Evolutionary conservation across 2,888 invertebrate species (phyloP), one percentile per base, ranked within the genome.

Genomic region (Drosophila eohydei): DNA sequence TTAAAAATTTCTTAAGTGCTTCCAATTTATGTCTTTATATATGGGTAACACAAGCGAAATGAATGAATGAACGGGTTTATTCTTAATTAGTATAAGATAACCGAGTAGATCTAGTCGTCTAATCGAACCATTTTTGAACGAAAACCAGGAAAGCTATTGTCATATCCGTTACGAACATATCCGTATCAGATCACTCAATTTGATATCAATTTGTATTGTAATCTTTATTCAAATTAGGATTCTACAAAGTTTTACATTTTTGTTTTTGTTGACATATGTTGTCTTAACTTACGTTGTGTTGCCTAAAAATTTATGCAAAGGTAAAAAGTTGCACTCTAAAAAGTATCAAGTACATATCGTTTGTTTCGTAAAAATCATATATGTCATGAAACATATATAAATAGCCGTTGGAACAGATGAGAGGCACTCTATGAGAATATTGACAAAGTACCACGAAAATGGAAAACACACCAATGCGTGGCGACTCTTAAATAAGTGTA

Each of bases 171-270:
- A 21, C 21, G 21, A 21, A 21, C 21, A 21, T 21, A 38, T 5
- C 30, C 6, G 30, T 30, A 30, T 30, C 6, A 4, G 46, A 36
- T 26, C 12, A 32, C 14, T 16, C 8, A 7, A 40, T 21, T 43
- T 2, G 3, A 6, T 11, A 41, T 59, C 14, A 16, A 50, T 68
- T 60, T 48, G 57, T 71, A 65, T 81, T 76, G 21, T 16, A 74
- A 88, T 79, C 68, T 85, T 83, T 88, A 83, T 86, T 84, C 65
- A 88, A 88, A 85, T 85, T 71, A 88, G 80, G 83, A 84, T 88
- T 80, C 88, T 88, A 84, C 88, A 85, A 84, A 78, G 83, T 88
- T 87, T 73, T 77, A 85, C 75, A 85, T 76, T 38, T 34, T 34
- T 34, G 51, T 76, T 21, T 43, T 43, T 43, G 52, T 65, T 59